These are phyloP conservation scores for Hypena proboscidalis DNA, from an alignment of 2,888 invertebrate genomes.

Conservation along the genomic window DNA sequence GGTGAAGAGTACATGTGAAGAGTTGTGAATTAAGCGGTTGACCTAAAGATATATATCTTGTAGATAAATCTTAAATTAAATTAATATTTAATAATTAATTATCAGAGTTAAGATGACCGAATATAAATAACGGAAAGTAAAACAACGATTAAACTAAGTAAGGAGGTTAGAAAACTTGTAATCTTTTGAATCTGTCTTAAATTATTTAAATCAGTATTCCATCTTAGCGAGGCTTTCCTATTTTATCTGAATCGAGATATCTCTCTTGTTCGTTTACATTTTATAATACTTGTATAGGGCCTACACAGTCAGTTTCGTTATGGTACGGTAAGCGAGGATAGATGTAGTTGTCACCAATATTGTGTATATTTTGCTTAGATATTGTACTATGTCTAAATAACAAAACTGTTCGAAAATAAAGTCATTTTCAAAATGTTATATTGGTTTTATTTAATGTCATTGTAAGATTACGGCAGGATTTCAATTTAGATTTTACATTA, in stretches of 20 bases:
- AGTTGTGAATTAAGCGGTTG: too few relatives aligned
- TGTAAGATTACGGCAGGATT: too few relatives aligned
- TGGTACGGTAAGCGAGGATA: conserved; percentile 41
- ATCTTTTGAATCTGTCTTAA: conserved; percentile 18
- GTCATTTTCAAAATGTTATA: conserved; percentile 48
- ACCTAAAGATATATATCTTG: too few relatives aligned
- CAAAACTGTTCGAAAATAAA: conserved; percentile 70
- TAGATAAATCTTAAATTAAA: too few relatives aligned
- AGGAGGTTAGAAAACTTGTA: neutral
- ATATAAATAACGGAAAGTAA: too few relatives aligned
- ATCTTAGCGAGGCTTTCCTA: conserved; percentile 30
- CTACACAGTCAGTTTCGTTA: conserved; percentile 25
- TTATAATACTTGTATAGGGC: conserved; percentile 28
- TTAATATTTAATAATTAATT: too few relatives aligned
- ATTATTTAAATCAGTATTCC: conserved; percentile 31
- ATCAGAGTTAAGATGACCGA: too few relatives aligned
- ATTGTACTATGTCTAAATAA: conserved; percentile 55
- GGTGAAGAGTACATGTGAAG: too few relatives aligned
- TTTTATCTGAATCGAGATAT: conserved; percentile 29
- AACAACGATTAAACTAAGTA: too few relatives aligned
- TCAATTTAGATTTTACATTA: conserved; percentile 1
- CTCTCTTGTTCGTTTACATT: conserved; percentile 30
- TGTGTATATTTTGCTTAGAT: conserved; percentile 68
- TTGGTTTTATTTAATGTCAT: conserved; percentile 12
- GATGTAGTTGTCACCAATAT: conserved; percentile 48